These are phyloP conservation scores for Equus quagga DNA, from an alignment of 2,113 vertebrate species.

Conservation along the genomic window DNA sequence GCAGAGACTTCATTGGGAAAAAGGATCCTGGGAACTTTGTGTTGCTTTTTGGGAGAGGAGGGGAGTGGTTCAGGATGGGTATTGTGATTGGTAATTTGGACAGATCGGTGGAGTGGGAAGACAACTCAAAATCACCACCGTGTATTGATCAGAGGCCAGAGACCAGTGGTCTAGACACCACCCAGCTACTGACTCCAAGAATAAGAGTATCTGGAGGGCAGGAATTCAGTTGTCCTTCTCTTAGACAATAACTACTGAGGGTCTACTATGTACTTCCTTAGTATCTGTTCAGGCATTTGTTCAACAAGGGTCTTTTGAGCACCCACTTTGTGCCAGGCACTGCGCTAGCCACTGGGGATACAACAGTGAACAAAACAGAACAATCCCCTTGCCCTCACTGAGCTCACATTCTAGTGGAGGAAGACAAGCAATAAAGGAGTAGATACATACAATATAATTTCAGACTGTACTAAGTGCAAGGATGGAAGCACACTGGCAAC, in stretches of 20 bases:
- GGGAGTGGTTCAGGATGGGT: background rate
- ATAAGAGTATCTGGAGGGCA: constrained; percentile 2
- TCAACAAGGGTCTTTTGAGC: constrained; percentile 48
- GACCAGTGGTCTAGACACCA: background rate
- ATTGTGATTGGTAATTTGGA: constrained; percentile 52
- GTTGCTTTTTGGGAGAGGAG: background rate
- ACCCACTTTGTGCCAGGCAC: background rate
- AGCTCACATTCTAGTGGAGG: constrained; percentile 36
- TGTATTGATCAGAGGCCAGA: constrained; percentile 38
- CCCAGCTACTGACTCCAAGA: constrained; percentile 49
- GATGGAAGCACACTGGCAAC: constrained; percentile 17
- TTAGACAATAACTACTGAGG: constrained; percentile 39
- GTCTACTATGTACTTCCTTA: background rate
- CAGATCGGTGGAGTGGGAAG: background rate
- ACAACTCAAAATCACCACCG: constrained; percentile 6
- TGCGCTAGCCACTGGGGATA: background rate
- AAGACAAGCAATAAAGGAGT: background rate
- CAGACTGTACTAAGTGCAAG: constrained; percentile 15
- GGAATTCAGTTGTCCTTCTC: constrained; percentile 25
- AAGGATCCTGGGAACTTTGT: constrained; percentile 3
- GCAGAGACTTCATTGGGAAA: background rate
- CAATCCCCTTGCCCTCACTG: background rate
- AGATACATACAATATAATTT: background rate
- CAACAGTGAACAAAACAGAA: constrained; percentile 11
- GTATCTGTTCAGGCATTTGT: constrained; percentile 52